phyloP scores from a whole-genome alignment of 2,888 invertebrate genomes.

The Troides aeacus region DNA sequence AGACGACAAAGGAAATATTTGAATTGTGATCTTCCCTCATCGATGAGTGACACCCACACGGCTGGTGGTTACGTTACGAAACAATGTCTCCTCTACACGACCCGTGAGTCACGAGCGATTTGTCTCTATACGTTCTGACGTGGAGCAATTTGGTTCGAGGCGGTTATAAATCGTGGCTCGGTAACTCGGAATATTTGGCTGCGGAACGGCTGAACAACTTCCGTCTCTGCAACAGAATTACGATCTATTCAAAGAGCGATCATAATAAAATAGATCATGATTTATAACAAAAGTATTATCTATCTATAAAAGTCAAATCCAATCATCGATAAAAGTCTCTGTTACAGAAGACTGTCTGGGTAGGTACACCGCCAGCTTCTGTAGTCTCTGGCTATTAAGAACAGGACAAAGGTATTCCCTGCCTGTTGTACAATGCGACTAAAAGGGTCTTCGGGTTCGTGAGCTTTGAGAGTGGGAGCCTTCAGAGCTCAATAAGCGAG shows the following conservation, averaged over 20 bases:
- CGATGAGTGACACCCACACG: slow-evolving; percentile 48
- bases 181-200: slow-evolving; percentile 47
- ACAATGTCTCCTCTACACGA: slow-evolving; percentile 40
- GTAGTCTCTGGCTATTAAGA: no score
- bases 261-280: slow-evolving; percentile 56
- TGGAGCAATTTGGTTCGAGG: slow-evolving; percentile 35
- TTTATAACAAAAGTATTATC: no score
- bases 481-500: no score
- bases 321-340: no score
- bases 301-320: no score
- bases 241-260: slow-evolving; percentile 58
- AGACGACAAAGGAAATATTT: neutral
- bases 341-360: no score
- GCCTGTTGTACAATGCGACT: no score
- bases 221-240: slow-evolving; percentile 57
- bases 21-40: slow-evolving; percentile 28
- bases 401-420: no score
- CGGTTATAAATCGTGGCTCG: slow-evolving; percentile 44
- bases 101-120: slow-evolving; percentile 40
- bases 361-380: no score
- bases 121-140: slow-evolving; percentile 32
- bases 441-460: no score
- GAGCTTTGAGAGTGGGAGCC: no score
- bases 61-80: slow-evolving; percentile 51
- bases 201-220: slow-evolving; percentile 46